Base-by-base conservation (phyloP, 2,113 vertebrate genomes). In the Falco punctatus region DNA sequence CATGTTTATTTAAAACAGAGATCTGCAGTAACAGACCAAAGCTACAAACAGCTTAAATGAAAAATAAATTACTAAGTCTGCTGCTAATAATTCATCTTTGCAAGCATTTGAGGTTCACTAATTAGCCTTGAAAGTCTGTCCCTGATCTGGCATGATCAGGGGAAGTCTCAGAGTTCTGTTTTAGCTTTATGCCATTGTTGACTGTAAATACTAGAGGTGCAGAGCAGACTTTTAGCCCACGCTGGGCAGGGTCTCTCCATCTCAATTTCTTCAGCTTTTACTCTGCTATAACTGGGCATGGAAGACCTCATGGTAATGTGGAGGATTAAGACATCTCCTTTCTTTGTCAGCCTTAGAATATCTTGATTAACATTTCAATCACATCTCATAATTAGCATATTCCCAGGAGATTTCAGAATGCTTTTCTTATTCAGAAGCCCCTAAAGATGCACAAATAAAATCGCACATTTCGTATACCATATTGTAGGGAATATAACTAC, bases 371-470 rank as follows among this genome's bases (percentile, higher is more conserved):
- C 57, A 87, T 85, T 96, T 93, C 49, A 72, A 75, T 96, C 79
- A 75, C 69, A 80, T 94, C 33, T 72, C 73, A 90, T 94, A 92
- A 94, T 95, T 96, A 96, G 28, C 66, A 72, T 92, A 87, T 91
- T 89, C 78, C 81, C 93, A 93, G 27, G 19, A 96, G 81, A 67
- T 52, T 75, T 92, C 42, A 82, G 77, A 15, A 57, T 90, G 54
- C 65, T 91, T 96, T 93, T 79, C 62, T 82, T 61, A 90, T 90
- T 72, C 40, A 82, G 35, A 91, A 91, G 27, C 27, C 17, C 93
- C 49, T 77, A 54, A 92, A 94, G 78, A 93, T 86, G 59, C 58
- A 6, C 26, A 30, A 33, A 54, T 94, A 81, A 91, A 87, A 85
- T 13, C 11, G 13, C 24, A 75, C 17, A 46, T 82, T 95, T 64